These are phyloP conservation scores for Gymnocypris eckloni DNA, from an alignment of 2,797 vertebrate genomes.

Conservation along the genomic window DNA sequence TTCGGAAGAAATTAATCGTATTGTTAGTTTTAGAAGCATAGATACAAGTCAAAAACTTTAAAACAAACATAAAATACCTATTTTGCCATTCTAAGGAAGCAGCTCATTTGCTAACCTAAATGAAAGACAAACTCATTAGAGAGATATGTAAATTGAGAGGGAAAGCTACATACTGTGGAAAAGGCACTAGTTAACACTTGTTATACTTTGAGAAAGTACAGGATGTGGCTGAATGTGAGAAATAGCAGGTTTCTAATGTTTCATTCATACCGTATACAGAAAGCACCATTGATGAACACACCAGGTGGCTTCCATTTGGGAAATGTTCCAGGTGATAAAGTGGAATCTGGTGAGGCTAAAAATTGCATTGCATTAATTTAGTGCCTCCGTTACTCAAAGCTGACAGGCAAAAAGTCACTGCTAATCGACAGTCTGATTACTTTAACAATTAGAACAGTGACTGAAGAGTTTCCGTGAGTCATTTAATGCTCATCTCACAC, in stretches of 20 bases:
- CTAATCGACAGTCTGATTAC: constrained; percentile 39
- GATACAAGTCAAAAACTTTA: background rate
- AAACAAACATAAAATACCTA: background rate
- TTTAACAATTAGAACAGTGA: constrained; percentile 37
- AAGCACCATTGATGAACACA: constrained; percentile 32
- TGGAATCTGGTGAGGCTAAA: constrained; percentile 35
- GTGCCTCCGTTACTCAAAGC: constrained; percentile 37
- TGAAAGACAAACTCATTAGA: background rate
- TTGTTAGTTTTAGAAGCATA: background rate
- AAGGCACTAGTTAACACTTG: background rate
- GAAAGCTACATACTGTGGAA: background rate
- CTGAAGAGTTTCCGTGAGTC: constrained; percentile 5
- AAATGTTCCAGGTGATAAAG: constrained; percentile 36
- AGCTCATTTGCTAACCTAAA: background rate
- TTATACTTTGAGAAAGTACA: background rate
- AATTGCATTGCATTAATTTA: constrained; percentile 40
- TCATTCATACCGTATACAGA: constrained; percentile 31
- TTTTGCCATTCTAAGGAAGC: background rate
- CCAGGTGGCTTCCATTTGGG: constrained; percentile 48
- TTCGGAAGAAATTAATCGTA: background rate
- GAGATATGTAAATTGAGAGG: background rate
- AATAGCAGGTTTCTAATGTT: constrained; percentile 13
- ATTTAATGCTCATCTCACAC: constrained; percentile 33
- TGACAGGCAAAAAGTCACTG: constrained; percentile 23
- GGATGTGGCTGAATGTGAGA: constrained; percentile 17